Percentiles rank a stretch among this genome's conserved stretches.
Conservation (phyloP, 1,140 invertebrate genomes). For the Macrostomum lignano region DNA sequence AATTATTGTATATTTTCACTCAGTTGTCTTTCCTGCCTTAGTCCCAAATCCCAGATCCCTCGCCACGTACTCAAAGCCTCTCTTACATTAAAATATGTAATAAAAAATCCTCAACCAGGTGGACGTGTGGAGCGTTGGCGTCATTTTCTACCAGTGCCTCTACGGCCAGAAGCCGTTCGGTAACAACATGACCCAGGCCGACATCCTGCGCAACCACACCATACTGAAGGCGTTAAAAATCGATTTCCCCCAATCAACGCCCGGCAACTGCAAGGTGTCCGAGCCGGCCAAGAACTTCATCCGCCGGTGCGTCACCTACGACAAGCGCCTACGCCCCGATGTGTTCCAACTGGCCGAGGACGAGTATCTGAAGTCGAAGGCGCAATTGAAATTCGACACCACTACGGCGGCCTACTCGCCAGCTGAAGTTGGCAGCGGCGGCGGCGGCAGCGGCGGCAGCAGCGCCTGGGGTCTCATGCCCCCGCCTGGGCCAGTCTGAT, state of each 20-base stretch:
- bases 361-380: slow-evolving; percentile 57
- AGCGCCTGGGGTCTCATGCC: too few species aligned
- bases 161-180: slow-evolving; percentile 88
- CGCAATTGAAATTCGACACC: slow-evolving; percentile 6
- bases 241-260: slow-evolving; percentile 44
- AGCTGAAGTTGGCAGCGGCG: too few species aligned
- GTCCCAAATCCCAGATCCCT: too few species aligned
- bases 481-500: too few species aligned
- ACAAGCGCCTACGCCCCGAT: slow-evolving; percentile 89
- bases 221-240: slow-evolving; percentile 96
- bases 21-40: too few species aligned
- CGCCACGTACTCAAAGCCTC: too few species aligned
- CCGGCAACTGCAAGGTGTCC: neutral
- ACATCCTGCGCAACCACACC: slow-evolving; percentile 94
- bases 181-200: slow-evolving; percentile 94
- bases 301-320: slow-evolving; percentile 73
- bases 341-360: slow-evolving; percentile 69
- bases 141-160: slow-evolving; percentile 98
- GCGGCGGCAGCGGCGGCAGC: too few species aligned
- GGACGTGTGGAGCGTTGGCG: slow-evolving; percentile 97
- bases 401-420: too few species aligned
- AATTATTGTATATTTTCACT: too few species aligned
- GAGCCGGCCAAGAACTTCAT: slow-evolving; percentile 44
- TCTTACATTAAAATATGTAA: too few species aligned
- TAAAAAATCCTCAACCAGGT: slow-evolving; percentile 99